Evolutionary conservation across 2,797 vertebrate species (phyloP), one percentile per base, ranked within the genome.

Genomic region (Gymnocypris eckloni): DNA sequence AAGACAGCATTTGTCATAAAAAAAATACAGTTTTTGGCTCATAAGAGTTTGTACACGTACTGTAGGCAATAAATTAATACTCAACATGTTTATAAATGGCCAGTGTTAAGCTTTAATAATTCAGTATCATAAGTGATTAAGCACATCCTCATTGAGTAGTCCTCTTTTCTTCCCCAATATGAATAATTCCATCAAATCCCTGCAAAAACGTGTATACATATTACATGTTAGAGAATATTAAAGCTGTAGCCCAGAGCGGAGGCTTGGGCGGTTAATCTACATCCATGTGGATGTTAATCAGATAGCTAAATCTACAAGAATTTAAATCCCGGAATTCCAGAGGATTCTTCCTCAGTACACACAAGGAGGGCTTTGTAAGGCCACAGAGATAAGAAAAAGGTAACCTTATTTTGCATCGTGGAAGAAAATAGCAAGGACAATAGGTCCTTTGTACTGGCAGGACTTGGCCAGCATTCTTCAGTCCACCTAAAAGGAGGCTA

Each of bases 131-230:
- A 81, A 84, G 48, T 66, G 84, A 52, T 82, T 72, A 79, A 78
- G 80, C 77, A 84, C 43, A 85, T 84, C 71, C 79, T 77, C 72
- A 78, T 78, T 25, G 69, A 41, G 48, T 67, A 83, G 78, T 79
- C 56, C 73, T 71, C 18, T 71, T 87, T 92, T 92, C 87, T 70
- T 8, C 87, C 85, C 79, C 78, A 90, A 84, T 88, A 87, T 78
- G 88, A 91, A 92, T 93, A 92, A 92, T 89, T 87, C 85, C 81
- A 86, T 91, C 88, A 88, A 83, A 85, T 81, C 54, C n/a, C 37
- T 39, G 66, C 83, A 91, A 84, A 79, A 85, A 79, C 22, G 87
- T 86, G 6, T 13, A 81, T 89, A 90, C 82, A 89, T 88, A 81
- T 87, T 84, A 64, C 83, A 84, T 73, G 56, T 54, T 92, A 90